Conservation (phyloP, 2,888 invertebrate species). For the Pasiphila rectangulata region DNA sequence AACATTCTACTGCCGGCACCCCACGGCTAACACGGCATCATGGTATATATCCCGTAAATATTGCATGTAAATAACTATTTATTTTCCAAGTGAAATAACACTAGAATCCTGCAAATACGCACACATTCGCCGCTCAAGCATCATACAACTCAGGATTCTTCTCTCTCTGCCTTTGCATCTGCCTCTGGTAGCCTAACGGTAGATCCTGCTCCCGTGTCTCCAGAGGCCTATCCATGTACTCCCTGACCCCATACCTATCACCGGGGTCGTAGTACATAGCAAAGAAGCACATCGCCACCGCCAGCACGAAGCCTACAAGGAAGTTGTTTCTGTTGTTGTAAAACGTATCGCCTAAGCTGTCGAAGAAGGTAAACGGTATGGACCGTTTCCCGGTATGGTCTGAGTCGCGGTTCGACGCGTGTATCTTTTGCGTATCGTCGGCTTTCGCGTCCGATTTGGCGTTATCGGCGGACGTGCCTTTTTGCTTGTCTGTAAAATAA, state of each 20-base stretch:
- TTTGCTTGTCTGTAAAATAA: constrained; percentile 70
- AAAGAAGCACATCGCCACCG: constrained; percentile 35
- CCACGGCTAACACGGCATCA: no score
- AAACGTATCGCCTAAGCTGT: constrained; percentile 54
- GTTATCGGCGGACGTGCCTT: constrained; percentile 44
- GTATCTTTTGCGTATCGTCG: constrained; percentile 53
- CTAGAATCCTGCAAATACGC: no score
- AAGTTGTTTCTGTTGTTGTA: constrained; percentile 50
- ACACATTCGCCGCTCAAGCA: constrained; percentile 38
- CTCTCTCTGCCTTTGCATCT: constrained; percentile 46
- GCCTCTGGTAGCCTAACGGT: constrained; percentile 56
- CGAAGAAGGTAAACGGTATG: constrained; percentile 56
- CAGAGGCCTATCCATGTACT: constrained; percentile 36
- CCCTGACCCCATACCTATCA: constrained; percentile 38
- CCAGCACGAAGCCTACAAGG: constrained; percentile 49
- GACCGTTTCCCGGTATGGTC: constrained; percentile 43
- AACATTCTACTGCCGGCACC: no score
- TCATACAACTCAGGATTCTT: constrained; percentile 64
- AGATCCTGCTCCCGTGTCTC: constrained; percentile 41
- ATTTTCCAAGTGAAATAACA: no score
- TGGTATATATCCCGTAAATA: no score
- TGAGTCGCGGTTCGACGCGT: constrained; percentile 59
- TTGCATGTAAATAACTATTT: no score
- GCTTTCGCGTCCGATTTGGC: constrained; percentile 24
- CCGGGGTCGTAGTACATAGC: constrained; percentile 40